phyloP scores from a whole-genome alignment of 2,888 invertebrate species.

The Epistrophe eligans region DNA sequence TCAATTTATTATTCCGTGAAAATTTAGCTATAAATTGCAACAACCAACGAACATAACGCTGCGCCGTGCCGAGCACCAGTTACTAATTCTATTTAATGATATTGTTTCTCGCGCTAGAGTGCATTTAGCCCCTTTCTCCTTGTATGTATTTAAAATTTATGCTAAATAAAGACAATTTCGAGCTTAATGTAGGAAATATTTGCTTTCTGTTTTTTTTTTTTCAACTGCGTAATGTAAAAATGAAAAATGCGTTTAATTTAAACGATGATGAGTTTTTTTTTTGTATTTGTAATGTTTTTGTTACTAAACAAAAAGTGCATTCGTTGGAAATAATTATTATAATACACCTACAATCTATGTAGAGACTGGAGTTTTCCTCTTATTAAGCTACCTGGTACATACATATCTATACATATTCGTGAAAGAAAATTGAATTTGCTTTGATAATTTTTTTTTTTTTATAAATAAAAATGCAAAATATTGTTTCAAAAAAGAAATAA shows the following conservation, averaged over 20 bases:
- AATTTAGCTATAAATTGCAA: constrained; percentile 61
- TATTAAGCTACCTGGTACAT: too few species aligned
- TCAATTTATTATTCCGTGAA: constrained; percentile 68
- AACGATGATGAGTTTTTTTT: constrained; percentile 9
- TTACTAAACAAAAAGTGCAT: constrained; percentile 41
- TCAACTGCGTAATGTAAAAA: constrained; percentile 1
- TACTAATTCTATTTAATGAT: constrained; percentile 60
- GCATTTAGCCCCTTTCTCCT: constrained; percentile 49
- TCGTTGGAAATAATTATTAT: constrained; percentile 21
- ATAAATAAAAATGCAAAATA: constrained; percentile 29
- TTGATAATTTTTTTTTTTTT: constrained; percentile 21
- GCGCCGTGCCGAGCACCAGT: constrained; percentile 8
- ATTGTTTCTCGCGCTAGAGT: constrained; percentile 48
- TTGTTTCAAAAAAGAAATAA: constrained; percentile 14
- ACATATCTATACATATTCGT: background rate
- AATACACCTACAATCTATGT: background rate
- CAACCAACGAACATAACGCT: background rate
- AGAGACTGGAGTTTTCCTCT: background rate
- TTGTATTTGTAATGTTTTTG: background rate
- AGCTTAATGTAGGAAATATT: constrained; percentile 17
- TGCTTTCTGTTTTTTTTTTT: background rate
- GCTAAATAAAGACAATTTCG: constrained; percentile 28
- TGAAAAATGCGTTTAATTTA: constrained; percentile 42
- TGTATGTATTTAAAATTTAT: background rate
- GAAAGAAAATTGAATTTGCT: constrained; percentile 37